phyloP scores from a whole-genome alignment of 30 jellyfish, hydroid and myxozoan genomes.

The Pelagia noctiluca region DNA sequence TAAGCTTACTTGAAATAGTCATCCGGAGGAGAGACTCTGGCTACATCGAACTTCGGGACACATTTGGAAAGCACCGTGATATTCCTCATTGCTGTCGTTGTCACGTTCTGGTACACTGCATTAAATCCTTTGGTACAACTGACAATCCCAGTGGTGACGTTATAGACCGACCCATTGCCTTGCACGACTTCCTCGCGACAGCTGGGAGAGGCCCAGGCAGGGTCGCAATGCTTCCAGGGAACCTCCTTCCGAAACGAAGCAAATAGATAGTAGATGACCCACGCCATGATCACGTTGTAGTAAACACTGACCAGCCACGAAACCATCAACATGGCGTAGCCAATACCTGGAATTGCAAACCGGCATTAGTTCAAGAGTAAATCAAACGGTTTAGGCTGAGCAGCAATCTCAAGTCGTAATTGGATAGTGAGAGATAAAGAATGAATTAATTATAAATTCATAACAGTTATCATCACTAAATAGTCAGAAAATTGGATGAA shows the following conservation, averaged over 20 bases:
- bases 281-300: constrained; percentile 90
- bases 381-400: too few species aligned
- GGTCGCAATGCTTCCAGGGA: constrained; percentile 91
- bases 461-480: too few species aligned
- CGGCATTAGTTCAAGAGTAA: too few species aligned
- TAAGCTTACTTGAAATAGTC: constrained; percentile 81
- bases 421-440: too few species aligned
- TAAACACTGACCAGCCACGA: constrained; percentile 85
- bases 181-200: constrained; percentile 69
- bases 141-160: constrained; percentile 51
- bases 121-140: constrained; percentile 56
- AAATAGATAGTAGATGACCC: constrained; percentile 83
- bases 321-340: constrained; percentile 91
- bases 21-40: constrained; percentile 75
- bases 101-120: constrained; percentile 60
- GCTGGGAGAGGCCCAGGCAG: constrained; percentile 79
- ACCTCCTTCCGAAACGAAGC: constrained; percentile 87
- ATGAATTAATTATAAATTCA: too few species aligned
- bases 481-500: too few species aligned
- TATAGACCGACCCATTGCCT: constrained; percentile 83
- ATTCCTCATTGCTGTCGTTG: constrained; percentile 39
- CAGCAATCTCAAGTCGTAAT: too few species aligned
- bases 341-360: constrained; percentile 68
- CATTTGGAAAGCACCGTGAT: constrained; percentile 51
- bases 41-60: constrained; percentile 29